Evolutionary conservation across 2,113 vertebrate species (phyloP).

Genomic region (Mirza zaza): DNA sequence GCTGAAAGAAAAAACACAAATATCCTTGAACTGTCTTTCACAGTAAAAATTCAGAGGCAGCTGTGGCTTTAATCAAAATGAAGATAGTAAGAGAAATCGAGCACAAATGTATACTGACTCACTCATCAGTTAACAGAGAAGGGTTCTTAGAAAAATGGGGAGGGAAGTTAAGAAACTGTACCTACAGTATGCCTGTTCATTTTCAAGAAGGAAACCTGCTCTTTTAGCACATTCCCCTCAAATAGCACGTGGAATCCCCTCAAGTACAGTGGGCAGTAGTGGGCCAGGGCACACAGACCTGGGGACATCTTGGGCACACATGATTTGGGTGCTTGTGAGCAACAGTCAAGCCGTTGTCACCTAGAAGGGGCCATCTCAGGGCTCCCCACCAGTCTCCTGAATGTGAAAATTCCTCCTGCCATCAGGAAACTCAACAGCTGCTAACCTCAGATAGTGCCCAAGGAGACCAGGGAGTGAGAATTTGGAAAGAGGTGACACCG

Average conservation of each 20-base stretch:
- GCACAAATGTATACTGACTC: constrained; percentile 54
- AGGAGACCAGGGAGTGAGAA: not conserved
- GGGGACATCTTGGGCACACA: not conserved
- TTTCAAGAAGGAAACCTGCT: constrained; percentile 70
- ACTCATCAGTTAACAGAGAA: constrained; percentile 65
- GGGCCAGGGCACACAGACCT: not conserved
- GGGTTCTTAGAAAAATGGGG: constrained; percentile 72
- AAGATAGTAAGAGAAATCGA: constrained; percentile 50
- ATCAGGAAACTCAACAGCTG: constrained; percentile 15
- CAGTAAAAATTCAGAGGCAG: constrained; percentile 25
- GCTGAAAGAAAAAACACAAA: not conserved
- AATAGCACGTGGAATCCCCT: constrained; percentile 49
- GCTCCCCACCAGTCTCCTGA: not conserved
- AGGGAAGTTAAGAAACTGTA: constrained; percentile 71
- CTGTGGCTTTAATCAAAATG: constrained; percentile 48
- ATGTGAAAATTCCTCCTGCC: not conserved
- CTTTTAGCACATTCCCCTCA: constrained; percentile 57
- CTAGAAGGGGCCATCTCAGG: not conserved
- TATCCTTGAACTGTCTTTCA: constrained; percentile 28
- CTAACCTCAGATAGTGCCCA: not conserved
- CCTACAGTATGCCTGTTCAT: constrained; percentile 30
- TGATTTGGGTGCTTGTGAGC: not conserved
- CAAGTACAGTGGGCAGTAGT: not conserved
- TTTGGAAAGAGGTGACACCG: not conserved
- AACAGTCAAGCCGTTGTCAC: not conserved